Percentiles rank a stretch among this genome's conserved stretches.
These are phyloP conservation scores for Sweltsa coloradensis DNA, from an alignment of 1,140 invertebrate species.

Conservation along the genomic window DNA sequence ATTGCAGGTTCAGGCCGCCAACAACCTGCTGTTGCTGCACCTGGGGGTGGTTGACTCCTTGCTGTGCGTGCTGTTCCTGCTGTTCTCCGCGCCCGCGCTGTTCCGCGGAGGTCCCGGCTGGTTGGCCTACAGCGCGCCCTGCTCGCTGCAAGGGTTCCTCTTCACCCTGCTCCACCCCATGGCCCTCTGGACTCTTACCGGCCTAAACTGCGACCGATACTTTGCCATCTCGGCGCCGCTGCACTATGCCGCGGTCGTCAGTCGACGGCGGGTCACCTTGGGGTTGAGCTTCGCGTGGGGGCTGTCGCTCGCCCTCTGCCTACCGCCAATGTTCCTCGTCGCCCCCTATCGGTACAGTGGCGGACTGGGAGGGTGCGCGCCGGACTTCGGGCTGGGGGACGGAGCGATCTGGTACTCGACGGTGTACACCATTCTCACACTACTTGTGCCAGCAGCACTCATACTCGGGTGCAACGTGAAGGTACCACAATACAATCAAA, in stretches of 20 bases:
- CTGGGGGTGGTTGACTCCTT: constrained; percentile 52
- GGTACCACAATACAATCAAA: too few relatives aligned
- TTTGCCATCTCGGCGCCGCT: constrained; percentile 64
- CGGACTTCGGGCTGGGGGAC: constrained; percentile 47
- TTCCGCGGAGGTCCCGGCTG: constrained; percentile 19
- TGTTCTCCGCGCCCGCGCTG: constrained; percentile 34
- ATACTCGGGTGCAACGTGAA: constrained; percentile 61
- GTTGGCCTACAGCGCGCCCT: constrained; percentile 34
- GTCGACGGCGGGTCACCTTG: constrained; percentile 41
- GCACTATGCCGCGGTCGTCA: constrained; percentile 60
- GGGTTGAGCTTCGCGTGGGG: constrained; percentile 36
- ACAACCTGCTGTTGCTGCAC: constrained; percentile 56
- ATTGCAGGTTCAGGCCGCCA: constrained; percentile 43
- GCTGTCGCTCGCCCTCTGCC: constrained; percentile 29
- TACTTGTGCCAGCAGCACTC: constrained; percentile 50
- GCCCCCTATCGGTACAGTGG: constrained; percentile 34
- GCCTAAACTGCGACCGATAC: constrained; percentile 60
- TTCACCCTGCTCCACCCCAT: constrained; percentile 58
- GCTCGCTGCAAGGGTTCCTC: constrained; percentile 47
- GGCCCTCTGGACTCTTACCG: constrained; percentile 65
- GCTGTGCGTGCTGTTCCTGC: constrained; percentile 44
- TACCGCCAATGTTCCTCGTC: constrained; percentile 32
- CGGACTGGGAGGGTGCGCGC: constrained; percentile 45
- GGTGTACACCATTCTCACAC: constrained; percentile 47
- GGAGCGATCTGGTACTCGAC: constrained; percentile 44